Evolutionary conservation across 2,113 vertebrate species (phyloP).

Genomic region (Lates calcarifer): DNA sequence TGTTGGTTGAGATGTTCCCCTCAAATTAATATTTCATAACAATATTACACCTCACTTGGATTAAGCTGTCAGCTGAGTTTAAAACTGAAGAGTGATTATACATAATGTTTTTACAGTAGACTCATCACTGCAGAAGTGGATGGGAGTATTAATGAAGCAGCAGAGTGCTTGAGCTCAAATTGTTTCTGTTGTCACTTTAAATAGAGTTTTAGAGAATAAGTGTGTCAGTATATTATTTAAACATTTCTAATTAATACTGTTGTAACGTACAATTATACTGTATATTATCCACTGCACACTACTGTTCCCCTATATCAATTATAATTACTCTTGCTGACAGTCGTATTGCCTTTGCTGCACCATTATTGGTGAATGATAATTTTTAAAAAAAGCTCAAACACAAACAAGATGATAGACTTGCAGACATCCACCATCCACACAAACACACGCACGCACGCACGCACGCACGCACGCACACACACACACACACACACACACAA

Average conservation of each 20-base stretch:
- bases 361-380: conserved; percentile 3
- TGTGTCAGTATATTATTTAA: conserved; percentile 41
- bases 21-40: conserved; percentile 23
- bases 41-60: conserved; percentile 38
- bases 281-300: conserved; percentile 1
- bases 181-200: conserved; percentile 50
- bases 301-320: background rate
- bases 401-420: background rate
- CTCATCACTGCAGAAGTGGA: conserved; percentile 35
- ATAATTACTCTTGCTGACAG: background rate
- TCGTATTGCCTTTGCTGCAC: conserved; percentile 6
- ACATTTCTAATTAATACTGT: conserved; percentile 40
- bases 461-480: conserved; percentile 9
- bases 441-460: background rate
- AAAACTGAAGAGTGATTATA: conserved; percentile 19
- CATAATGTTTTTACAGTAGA: background rate
- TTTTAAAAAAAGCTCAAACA: background rate
- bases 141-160: conserved; percentile 47
- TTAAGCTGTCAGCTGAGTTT: conserved; percentile 39
- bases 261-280: conserved; percentile 20
- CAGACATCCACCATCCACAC: background rate
- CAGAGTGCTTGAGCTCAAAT: conserved; percentile 21
- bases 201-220: conserved; percentile 29
- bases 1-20: background rate
- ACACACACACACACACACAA: background rate